These are phyloP conservation scores for Neogale vison DNA, from an alignment of 2,113 vertebrate species.

Conservation along the genomic window DNA sequence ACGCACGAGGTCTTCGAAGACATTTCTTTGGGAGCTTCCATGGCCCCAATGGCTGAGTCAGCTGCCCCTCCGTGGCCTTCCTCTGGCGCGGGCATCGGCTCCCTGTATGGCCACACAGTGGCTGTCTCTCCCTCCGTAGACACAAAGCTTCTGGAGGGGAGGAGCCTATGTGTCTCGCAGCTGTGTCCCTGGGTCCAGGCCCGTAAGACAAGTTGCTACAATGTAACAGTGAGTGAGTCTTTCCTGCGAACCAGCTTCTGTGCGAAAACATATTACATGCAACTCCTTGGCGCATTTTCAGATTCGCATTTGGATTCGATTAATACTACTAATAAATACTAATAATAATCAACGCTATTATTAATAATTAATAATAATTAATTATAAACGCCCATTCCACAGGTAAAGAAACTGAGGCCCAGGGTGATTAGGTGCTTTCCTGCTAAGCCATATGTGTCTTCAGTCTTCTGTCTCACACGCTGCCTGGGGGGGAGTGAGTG, in stretches of 20 bases:
- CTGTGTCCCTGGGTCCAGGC: neutral
- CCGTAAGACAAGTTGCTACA: neutral
- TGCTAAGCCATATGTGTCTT: too few species aligned
- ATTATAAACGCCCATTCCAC: neutral
- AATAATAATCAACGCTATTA: neutral
- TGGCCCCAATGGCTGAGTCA: neutral
- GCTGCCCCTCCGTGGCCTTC: neutral
- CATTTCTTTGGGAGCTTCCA: neutral
- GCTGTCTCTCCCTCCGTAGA: neutral
- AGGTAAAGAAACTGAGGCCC: neutral
- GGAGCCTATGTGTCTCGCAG: neutral
- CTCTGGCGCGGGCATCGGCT: neutral
- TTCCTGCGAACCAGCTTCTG: too few species aligned
- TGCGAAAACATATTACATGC: accelerated
- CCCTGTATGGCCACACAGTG: too few species aligned
- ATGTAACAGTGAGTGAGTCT: neutral
- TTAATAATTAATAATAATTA: neutral
- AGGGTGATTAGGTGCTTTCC: neutral
- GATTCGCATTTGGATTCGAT: neutral
- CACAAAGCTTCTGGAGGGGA: neutral
- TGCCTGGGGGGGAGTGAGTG: neutral
- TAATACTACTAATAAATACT: neutral
- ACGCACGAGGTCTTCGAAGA: neutral
- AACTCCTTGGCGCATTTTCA: neutral
- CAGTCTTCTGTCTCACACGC: too few species aligned